Percentiles rank a stretch among this genome's conserved stretches.
phyloP scores from a whole-genome alignment of 2,888 invertebrate genomes.

The Sinhomidia bicolor region DNA sequence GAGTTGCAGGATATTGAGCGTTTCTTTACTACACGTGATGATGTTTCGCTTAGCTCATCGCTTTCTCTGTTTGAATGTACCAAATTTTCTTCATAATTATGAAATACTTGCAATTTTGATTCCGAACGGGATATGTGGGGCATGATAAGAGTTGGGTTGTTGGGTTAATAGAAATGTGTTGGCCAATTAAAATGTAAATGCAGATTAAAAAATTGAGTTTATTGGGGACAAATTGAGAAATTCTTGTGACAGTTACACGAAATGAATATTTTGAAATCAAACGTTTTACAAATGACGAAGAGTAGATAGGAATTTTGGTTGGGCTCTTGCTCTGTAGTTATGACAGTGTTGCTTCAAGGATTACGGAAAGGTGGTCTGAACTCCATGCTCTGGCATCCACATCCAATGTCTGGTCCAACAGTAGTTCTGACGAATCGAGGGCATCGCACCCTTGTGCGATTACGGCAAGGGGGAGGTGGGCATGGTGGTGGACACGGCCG shows the following conservation, averaged over 20 bases:
- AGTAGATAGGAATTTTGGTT: too few relatives aligned
- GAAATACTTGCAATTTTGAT: neutral
- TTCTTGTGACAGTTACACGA: neutral
- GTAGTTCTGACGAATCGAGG: neutral
- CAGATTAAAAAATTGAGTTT: neutral
- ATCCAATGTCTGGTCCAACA: constrained; percentile 23
- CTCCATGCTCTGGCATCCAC: constrained; percentile 18
- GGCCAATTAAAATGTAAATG: too few relatives aligned
- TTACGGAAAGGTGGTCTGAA: constrained; percentile 12
- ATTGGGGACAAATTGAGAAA: neutral
- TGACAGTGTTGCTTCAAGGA: constrained; percentile 5
- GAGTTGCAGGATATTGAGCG: neutral
- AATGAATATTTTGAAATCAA: too few relatives aligned
- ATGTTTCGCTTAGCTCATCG: neutral
- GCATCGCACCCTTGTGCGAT: neutral
- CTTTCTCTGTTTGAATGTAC: neutral
- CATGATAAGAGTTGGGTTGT: neutral
- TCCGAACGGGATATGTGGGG: neutral
- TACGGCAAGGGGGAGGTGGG: neutral
- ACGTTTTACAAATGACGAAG: too few relatives aligned
- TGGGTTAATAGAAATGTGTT: too few relatives aligned
- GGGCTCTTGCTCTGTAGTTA: too few relatives aligned
- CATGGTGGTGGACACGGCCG: constrained; percentile 7
- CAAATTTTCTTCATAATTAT: neutral
- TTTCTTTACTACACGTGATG: neutral